Evolutionary conservation across 2,888 invertebrate genomes (phyloP), one percentile per base, ranked within the genome.

Genomic region (Orthosia incerta): DNA sequence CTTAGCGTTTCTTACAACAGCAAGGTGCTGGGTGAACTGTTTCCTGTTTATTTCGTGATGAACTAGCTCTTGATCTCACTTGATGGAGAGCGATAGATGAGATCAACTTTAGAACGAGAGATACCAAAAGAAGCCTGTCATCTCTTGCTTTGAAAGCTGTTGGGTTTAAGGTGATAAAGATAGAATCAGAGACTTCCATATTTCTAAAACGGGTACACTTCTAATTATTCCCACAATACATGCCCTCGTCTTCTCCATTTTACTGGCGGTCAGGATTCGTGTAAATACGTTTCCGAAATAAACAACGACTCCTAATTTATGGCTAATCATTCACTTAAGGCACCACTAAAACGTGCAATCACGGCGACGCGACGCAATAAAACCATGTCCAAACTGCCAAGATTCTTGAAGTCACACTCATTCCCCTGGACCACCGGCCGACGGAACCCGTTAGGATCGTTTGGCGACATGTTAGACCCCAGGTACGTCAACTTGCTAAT

Each of bases 1-100:
- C 88, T 87, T 86, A 76, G 85, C 73, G 85, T 88, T 88, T 86
- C 86, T 89, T 89, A 87, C 89, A 86, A 85, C 46, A 26, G 71
- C 69, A 75, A 56, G 75, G 62, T 63, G 76, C 50, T 65, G 48
- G 59, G 51, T 39, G 9, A 39, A 39, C 39, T 9, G 9, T 39
- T 39, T 39, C 9, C 39, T 39, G 39, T 39, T 39, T 39, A 39
- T 39, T 39, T 39, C 39, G 39, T 39, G 39, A 9, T 39, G 9
- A 39, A 39, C 39, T 1, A 39, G 39, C 5, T 31, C 39, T 39
- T 39, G 31, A 31, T 7, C 31, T 31, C 7, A 39, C 39, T 9
- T 9, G 7, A 39, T 39, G 39, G 39, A 39, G 39, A 39, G 39
- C 39, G 39, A 9, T 39, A 39, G 39, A 39, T 39, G 39, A 39